Conservation (phyloP, 2,113 vertebrate genomes). For the Coptodon rendalli region DNA sequence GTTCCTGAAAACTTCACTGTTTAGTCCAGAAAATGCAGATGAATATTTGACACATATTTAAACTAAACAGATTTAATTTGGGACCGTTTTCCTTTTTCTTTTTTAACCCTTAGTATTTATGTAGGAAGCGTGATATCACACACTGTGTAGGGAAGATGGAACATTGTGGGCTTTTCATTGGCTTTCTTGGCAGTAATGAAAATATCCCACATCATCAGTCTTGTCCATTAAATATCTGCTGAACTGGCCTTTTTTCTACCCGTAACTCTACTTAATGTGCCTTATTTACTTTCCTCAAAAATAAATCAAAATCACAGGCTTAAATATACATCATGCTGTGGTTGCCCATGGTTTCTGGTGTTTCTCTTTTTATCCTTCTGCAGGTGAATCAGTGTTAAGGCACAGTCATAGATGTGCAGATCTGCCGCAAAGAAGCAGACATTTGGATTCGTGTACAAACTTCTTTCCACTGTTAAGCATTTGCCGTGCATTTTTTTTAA, state of each 20-base stretch:
- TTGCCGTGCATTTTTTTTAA: not conserved
- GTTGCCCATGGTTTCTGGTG: accelerated
- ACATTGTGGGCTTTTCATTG: not conserved
- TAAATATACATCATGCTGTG: not conserved
- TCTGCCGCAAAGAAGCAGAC: accelerated
- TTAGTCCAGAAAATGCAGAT: not conserved
- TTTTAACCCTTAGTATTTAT: not conserved
- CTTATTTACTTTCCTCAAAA: not conserved
- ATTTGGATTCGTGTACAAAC: not conserved
- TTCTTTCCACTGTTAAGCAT: not conserved
- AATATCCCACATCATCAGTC: accelerated
- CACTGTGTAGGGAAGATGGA: not conserved
- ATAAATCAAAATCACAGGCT: not conserved
- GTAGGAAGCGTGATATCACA: not conserved
- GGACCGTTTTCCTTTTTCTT: not conserved
- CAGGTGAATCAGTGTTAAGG: not conserved
- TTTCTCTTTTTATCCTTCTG: not conserved
- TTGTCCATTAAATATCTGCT: not conserved
- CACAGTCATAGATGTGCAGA: accelerated
- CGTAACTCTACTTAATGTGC: accelerated
- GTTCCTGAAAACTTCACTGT: not conserved
- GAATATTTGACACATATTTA: not conserved
- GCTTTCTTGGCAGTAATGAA: not conserved
- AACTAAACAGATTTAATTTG: accelerated
- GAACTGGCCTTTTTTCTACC: not conserved